These are phyloP conservation scores for Odontophorus gujanensis DNA, from an alignment of 2,113 vertebrate species.

Conservation along the genomic window DNA sequence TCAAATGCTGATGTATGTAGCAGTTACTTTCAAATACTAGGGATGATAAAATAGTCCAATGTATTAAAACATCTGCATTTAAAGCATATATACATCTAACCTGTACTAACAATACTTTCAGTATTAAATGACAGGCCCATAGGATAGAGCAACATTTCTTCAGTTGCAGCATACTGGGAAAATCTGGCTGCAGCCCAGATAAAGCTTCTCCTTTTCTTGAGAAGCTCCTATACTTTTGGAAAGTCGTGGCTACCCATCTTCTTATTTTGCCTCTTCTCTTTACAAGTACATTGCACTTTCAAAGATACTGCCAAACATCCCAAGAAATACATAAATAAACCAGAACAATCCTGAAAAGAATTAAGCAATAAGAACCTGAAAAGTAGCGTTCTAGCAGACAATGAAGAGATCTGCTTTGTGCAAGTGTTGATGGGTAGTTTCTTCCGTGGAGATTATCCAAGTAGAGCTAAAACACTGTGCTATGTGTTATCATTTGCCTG, in stretches of 20 bases:
- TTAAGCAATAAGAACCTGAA: background rate
- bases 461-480: background rate
- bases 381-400: background rate
- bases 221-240: background rate
- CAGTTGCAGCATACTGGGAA: background rate
- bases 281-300: background rate
- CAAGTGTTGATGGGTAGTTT: background rate
- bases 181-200: background rate
- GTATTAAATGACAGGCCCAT: background rate
- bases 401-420: background rate
- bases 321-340: background rate
- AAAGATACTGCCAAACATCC: too few species aligned
- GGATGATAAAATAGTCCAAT: background rate
- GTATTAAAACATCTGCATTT: background rate
- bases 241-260: background rate
- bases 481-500: background rate
- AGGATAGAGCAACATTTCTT: background rate
- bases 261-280: background rate
- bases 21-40: slow-evolving; percentile 1
- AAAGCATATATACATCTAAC: background rate
- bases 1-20: slow-evolving; percentile 42
- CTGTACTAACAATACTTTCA: background rate
- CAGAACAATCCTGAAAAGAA: background rate
- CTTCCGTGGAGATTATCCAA: accelerated
- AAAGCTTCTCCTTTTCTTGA: background rate